Evolutionary conservation across 2,113 vertebrate species (phyloP).

Genomic region (Leptobrachium leishanense): DNA sequence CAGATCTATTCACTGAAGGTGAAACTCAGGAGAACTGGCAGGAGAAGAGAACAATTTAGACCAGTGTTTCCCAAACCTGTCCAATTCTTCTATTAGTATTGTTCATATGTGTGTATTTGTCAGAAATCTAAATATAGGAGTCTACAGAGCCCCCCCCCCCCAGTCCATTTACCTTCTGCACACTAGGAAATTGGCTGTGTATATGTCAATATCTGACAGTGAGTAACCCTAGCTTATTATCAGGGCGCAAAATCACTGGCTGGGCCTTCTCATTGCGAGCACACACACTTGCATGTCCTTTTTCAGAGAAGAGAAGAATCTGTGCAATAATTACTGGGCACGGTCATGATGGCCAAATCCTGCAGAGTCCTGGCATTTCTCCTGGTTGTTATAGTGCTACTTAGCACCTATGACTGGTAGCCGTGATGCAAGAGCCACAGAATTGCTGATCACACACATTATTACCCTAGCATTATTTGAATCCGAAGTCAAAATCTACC

Average conservation of each 20-base stretch:
- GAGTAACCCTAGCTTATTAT: slow-evolving; percentile 8
- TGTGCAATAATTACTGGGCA: neutral
- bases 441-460: no score
- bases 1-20: no score
- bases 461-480: no score
- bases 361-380: neutral
- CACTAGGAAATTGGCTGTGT: slow-evolving; percentile 18
- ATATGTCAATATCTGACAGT: slow-evolving; percentile 6
- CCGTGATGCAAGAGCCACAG: neutral
- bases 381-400: neutral
- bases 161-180: slow-evolving; percentile 19
- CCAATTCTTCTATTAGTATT: neutral
- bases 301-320: neutral
- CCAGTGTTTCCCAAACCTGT: no score
- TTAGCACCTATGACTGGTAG: no score
- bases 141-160: slow-evolving; percentile 26
- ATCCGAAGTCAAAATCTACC: no score
- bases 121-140: slow-evolving; percentile 42
- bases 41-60: no score
- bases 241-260: neutral
- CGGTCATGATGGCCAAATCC: neutral
- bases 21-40: no score
- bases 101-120: slow-evolving; percentile 19
- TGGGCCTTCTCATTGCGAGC: neutral
- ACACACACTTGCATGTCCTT: neutral